Percentiles rank a stretch among this genome's conserved stretches.
Evolutionary conservation across 2,797 vertebrate species (phyloP).

Genomic region (Psittacula echo): DNA sequence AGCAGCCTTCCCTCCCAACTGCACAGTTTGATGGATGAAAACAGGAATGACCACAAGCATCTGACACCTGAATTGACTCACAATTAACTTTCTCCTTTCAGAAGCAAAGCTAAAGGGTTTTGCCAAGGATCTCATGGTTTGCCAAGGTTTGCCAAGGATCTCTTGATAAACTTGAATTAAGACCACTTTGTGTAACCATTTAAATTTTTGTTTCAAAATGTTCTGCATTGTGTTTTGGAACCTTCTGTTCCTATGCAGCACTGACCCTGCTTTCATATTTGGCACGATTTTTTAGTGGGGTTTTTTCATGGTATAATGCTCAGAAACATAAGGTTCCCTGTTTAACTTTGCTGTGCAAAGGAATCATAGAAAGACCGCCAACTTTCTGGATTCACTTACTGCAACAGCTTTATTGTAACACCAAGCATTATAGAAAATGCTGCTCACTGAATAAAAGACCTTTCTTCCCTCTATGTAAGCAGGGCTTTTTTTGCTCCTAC

Average conservation of each 20-base stretch:
- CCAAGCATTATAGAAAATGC: not conserved
- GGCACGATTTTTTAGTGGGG: not conserved
- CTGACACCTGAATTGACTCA: rapidly evolving
- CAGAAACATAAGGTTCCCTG: not conserved
- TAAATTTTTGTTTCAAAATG: not conserved
- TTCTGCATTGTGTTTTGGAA: not conserved
- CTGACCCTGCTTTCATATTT: not conserved
- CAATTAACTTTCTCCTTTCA: not conserved
- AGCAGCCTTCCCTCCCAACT: not conserved
- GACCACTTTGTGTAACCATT: not conserved
- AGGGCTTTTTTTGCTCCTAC: not conserved
- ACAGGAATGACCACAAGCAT: not conserved
- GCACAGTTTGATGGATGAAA: not conserved
- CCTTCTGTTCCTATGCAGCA: not conserved
- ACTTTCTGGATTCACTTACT: conserved; percentile 29
- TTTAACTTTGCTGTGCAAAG: not conserved
- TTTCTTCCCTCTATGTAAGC: not conserved
- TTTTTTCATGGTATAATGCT: not conserved
- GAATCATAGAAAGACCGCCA: not conserved
- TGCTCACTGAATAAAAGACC: not conserved
- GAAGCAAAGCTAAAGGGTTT: not conserved
- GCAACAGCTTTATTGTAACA: not conserved
- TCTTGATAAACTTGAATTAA: not conserved
- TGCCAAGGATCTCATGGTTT: not conserved
- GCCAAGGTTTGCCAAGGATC: not conserved